A percentile compares a stretch with the other conserved stretches of the same genome.
These are phyloP conservation scores for Endotricha flammealis DNA, from an alignment of 2,888 invertebrate genomes.

Conservation along the genomic window DNA sequence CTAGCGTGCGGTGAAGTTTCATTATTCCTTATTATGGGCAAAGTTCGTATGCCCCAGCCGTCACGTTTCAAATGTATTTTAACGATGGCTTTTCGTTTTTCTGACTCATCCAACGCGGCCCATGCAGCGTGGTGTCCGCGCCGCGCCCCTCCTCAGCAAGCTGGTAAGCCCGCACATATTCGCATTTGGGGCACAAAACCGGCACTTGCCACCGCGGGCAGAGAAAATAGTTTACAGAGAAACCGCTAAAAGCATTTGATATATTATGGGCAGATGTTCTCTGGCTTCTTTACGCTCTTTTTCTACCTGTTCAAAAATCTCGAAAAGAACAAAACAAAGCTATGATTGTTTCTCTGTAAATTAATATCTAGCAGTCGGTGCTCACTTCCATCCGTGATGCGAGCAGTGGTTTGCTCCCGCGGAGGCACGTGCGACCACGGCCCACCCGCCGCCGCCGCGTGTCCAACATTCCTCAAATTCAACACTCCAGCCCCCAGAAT, in stretches of 20 bases:
- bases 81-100: slow-evolving; percentile 56
- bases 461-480: slow-evolving; percentile 63
- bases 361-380: no score
- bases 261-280: no score
- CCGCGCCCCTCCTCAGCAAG: slow-evolving; percentile 46
- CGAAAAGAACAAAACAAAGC: no score
- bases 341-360: no score
- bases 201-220: no score
- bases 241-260: no score
- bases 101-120: slow-evolving; percentile 73
- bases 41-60: slow-evolving; percentile 26
- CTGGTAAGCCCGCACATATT: slow-evolving; percentile 46
- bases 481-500: slow-evolving; percentile 67
- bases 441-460: slow-evolving; percentile 43
- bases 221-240: no score
- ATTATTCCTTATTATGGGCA: slow-evolving; percentile 28
- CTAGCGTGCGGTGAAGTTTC: slow-evolving; percentile 55
- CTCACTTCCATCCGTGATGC: slow-evolving; percentile 4
- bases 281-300: no score
- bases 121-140: slow-evolving; percentile 62
- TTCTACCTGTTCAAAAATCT: no score
- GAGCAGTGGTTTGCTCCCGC: slow-evolving; percentile 16
- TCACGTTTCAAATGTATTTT: slow-evolving; percentile 40
- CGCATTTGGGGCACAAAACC: not conserved
- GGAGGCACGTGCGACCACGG: slow-evolving; percentile 46